A percentile compares a stretch with the other conserved stretches of the same genome.
Conservation (phyloP, 2,888 invertebrate species). For the Eubasilissa splendida region DNA sequence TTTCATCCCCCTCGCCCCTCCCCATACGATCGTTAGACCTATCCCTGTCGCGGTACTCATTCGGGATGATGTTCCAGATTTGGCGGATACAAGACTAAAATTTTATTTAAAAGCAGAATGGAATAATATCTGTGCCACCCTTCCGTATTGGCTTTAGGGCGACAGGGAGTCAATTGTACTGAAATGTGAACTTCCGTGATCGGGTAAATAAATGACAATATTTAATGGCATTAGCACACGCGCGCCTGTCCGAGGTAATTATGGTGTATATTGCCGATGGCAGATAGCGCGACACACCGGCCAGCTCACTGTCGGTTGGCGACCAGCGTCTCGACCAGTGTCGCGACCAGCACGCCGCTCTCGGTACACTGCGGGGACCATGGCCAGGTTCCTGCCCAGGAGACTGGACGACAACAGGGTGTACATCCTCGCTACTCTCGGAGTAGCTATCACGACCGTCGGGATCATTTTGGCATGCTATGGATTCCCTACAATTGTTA, state of each 20-base stretch:
- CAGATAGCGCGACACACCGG: neutral
- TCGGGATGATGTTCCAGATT: no score
- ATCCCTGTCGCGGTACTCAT: no score
- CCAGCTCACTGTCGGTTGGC: neutral
- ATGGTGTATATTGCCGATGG: conserved; percentile 3
- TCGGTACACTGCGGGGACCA: neutral
- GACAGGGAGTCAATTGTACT: neutral
- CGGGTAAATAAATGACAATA: neutral
- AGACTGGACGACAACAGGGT: neutral
- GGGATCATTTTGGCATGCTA: conserved; percentile 68
- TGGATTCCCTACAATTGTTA: conserved; percentile 70
- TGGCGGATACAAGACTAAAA: no score
- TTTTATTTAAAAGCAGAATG: no score
- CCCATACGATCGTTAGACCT: no score
- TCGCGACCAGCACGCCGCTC: neutral
- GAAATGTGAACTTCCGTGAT: conserved; percentile 3
- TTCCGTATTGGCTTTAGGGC: no score
- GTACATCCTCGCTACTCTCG: conserved; percentile 55
- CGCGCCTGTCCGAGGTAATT: conserved; percentile 16
- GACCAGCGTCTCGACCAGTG: neutral
- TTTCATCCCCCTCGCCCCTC: no score
- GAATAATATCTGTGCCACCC: no score
- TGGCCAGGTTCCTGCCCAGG: neutral
- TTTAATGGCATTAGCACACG: conserved; percentile 14
- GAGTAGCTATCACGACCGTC: conserved; percentile 65